A percentile compares a stretch with the other conserved stretches of the same genome.
Conservation (phyloP, 2,888 invertebrate genomes). For the Melieria picta region DNA sequence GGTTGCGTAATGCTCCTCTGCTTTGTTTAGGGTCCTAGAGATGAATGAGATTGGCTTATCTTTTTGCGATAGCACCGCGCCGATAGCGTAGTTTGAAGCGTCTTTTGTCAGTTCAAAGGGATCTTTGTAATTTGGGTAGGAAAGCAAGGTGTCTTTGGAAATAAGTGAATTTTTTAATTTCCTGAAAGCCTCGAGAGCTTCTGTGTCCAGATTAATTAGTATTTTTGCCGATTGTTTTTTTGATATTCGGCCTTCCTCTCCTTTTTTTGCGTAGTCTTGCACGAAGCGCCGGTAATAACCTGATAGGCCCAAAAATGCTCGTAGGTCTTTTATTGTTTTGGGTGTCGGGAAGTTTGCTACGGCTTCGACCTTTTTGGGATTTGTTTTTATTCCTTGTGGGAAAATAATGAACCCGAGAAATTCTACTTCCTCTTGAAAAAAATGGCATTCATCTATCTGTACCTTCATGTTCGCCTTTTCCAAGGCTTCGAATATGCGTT, state of each 20-base stretch:
- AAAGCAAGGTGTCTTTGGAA: conserved; percentile 3
- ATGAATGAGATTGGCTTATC: conserved; percentile 5
- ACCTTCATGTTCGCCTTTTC: too few species aligned
- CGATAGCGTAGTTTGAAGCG: neutral
- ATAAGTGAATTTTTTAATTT: conserved; percentile 13
- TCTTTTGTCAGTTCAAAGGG: neutral
- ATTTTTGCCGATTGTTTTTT: conserved; percentile 29
- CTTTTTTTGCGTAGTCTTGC: too few species aligned
- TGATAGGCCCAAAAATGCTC: too few species aligned
- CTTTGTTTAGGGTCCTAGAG: conserved; percentile 1
- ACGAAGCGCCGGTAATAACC: too few species aligned
- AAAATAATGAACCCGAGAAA: too few species aligned
- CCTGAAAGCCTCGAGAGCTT: neutral
- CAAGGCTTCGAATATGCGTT: too few species aligned
- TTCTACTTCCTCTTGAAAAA: too few species aligned
- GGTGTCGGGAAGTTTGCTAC: too few species aligned
- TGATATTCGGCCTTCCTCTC: conserved; percentile 27
- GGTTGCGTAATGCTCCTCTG: conserved; percentile 6
- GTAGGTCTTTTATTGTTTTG: too few species aligned
- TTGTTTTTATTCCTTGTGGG: too few species aligned
- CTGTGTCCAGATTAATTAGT: neutral
- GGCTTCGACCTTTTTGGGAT: too few species aligned
- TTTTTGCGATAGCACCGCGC: conserved; percentile 7
- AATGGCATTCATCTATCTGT: too few species aligned
- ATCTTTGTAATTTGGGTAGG: neutral